Base-by-base conservation (phyloP, 2,888 invertebrate species). In the Agrochola litura region DNA sequence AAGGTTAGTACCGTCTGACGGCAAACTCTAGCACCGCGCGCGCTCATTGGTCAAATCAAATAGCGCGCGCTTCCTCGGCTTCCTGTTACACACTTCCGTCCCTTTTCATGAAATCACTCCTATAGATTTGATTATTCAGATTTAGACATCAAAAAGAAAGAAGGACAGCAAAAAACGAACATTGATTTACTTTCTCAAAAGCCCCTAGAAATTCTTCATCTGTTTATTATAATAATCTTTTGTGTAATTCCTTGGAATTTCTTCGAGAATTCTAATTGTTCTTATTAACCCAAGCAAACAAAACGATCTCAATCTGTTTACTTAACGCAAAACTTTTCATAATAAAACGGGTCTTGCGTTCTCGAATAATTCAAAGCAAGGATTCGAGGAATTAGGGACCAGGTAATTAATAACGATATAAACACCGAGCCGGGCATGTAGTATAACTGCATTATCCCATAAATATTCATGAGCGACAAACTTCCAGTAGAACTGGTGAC, bases 401-500 rank as follows among this genome's bases (percentile, higher is more conserved):
- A 90, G 86, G 89, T 90, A 94, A 94, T 94, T 92, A 92, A 93
- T 92, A 91, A 84, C 82, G 87, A 88, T 90, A 92, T 92, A 93
- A 93, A 91, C 91, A 93, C 91, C 88, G 84, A 91, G 90, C 89
- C 81, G 85, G 82, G 88, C 89, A 90, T 91, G 91, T 92, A 93
- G 95, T 94, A 94, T 95, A 96, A 96, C 94, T 95, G 95, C 95
- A 96, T 95, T 95, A 95, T 93, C 91, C 89, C 85, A 90, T 95
- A 91, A 95, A 95, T 96, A 96, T 96, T 95, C 96, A 96, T 95
- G 93, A 95, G 91, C 81, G 88, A 84, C 89, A 90, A 95, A 95
- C 93, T 96, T 95, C 90, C 91, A 93, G 93, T 91, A 92, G 88
- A 91, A 91, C 91, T 92, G 92, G 93, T 94, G 94, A 95, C 92